Evolutionary conservation across 1,140 invertebrate species (phyloP), one percentile per base, ranked within the genome.

Genomic region (Caenorhabditis inopinata): DNA sequence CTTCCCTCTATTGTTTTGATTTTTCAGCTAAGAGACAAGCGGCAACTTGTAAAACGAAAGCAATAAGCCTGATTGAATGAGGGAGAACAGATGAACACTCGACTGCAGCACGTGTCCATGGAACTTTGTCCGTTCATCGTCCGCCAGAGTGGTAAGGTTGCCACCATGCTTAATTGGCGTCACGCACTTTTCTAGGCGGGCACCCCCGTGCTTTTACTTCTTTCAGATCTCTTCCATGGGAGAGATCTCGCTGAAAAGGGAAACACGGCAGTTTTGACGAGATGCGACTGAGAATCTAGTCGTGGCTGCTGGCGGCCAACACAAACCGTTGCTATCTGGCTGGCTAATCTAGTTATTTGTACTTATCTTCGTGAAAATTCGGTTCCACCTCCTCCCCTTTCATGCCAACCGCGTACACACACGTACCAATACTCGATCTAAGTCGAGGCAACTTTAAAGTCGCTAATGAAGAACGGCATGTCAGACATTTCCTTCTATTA

Each of bases 311-410:
- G 12, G n/a, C 38, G 14, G 14, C 38, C 38, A 42, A 42, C 38
- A 18, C 29, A 32, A 68, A 68, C 58, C 38, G 58, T 68, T 68
- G 32, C 58, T 68, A 68, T 68, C 58, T 68, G 58, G 58, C 38
- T 68, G 58, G 38, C 58, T 38, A 68, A 68, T 68, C 58, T 68
- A 68, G 58, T 68, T 68, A 32, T 29, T 68, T 68, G 58, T 68
- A 68, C 58, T 68, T 68, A 68, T 68, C 58, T 68, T 18, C 21
- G 23, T 42, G 53, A 68, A 68, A 68, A 68, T 68, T 68, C 58
- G 58, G 58, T 68, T 68, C 58, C 58, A 68, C 58, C 58, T 68
- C 58, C 38, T 68, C 32, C 27, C 23, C n/a, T n/a, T 4, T 29
- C 32, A 68, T 21, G n/a, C 23, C 35, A 68, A 68, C 58, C n/a